phyloP scores from a whole-genome alignment of 2,797 vertebrate genomes.

The Cercopithecus hamlyni region DNA sequence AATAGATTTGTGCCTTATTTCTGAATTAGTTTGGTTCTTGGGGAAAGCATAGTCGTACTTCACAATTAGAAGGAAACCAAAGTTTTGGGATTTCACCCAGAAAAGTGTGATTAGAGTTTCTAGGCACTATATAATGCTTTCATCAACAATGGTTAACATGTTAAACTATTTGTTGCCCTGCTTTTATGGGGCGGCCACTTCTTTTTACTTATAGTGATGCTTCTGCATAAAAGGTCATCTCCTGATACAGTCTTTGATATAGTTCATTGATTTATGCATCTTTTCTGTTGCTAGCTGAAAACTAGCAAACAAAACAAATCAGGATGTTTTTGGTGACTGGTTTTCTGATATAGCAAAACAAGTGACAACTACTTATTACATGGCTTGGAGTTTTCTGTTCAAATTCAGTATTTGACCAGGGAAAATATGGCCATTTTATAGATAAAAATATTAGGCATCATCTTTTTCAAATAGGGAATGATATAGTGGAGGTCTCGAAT shows the following conservation, averaged over 20 bases:
- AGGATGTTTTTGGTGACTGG: conserved; percentile 3
- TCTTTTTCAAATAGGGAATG: conserved; percentile 45
- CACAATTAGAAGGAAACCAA: conserved; percentile 35
- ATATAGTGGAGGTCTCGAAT: background rate
- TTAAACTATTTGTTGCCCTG: background rate
- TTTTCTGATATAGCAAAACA: conserved; percentile 54
- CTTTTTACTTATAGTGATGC: background rate
- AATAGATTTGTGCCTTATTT: conserved; percentile 46
- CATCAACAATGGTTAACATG: background rate
- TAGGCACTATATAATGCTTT: background rate
- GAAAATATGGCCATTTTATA: conserved; percentile 23
- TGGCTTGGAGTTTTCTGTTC: background rate
- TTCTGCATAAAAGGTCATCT: conserved; percentile 29
- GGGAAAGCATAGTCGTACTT: conserved; percentile 18
- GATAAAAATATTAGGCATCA: background rate
- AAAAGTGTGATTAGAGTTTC: conserved; percentile 2
- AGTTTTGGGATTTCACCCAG: background rate
- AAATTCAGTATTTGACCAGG: background rate
- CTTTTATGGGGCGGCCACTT: background rate
- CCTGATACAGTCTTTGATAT: conserved; percentile 19
- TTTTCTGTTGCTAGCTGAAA: conserved; percentile 29
- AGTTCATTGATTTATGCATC: background rate
- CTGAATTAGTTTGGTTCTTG: conserved; percentile 43
- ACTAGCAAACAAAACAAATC: conserved; percentile 12
- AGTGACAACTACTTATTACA: background rate